phyloP scores from a whole-genome alignment of 2,888 invertebrate genomes.

The Agrypnus murinus region DNA sequence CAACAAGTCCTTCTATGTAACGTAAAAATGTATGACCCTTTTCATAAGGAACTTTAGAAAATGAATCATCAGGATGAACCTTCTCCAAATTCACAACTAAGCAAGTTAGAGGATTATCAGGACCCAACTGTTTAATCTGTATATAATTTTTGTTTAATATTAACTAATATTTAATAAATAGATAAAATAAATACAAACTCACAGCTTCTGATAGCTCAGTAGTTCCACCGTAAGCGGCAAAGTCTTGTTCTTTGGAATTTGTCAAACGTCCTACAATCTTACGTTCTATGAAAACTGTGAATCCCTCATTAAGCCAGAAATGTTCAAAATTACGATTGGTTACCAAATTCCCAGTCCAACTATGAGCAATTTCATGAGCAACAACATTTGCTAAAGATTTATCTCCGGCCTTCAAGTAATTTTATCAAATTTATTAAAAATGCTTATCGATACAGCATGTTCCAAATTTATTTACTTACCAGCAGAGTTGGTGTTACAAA shows the following conservation, averaged over 20 bases:
- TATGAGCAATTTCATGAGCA: slow-evolving; percentile 97
- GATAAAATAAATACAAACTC: no score
- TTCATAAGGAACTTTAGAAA: slow-evolving; percentile 93
- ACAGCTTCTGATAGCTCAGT: slow-evolving; percentile 85
- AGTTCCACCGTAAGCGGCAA: slow-evolving; percentile 85
- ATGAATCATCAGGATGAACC: slow-evolving; percentile 94
- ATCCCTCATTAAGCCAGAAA: slow-evolving; percentile 98
- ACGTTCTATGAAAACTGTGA: slow-evolving; percentile 93
- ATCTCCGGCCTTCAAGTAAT: slow-evolving; percentile 84
- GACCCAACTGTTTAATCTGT: slow-evolving; percentile 76
- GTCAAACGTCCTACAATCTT: slow-evolving; percentile 86
- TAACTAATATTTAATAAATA: no score
- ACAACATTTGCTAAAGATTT: slow-evolving; percentile 91
- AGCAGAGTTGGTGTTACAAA: slow-evolving; percentile 95
- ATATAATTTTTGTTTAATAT: slow-evolving; percentile 28
- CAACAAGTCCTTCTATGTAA: slow-evolving; percentile 87
- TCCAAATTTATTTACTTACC: slow-evolving; percentile 70
- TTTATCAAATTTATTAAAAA: slow-evolving; percentile 33
- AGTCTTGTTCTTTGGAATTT: slow-evolving; percentile 81
- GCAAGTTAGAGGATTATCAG: slow-evolving; percentile 81
- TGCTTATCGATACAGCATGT: no score
- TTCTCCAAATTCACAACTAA: slow-evolving; percentile 83
- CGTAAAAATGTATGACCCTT: slow-evolving; percentile 93
- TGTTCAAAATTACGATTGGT: slow-evolving; percentile 95
- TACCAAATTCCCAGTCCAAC: slow-evolving; percentile 96